phyloP scores from a whole-genome alignment of 2,113 vertebrate genomes.

The human region DNA sequence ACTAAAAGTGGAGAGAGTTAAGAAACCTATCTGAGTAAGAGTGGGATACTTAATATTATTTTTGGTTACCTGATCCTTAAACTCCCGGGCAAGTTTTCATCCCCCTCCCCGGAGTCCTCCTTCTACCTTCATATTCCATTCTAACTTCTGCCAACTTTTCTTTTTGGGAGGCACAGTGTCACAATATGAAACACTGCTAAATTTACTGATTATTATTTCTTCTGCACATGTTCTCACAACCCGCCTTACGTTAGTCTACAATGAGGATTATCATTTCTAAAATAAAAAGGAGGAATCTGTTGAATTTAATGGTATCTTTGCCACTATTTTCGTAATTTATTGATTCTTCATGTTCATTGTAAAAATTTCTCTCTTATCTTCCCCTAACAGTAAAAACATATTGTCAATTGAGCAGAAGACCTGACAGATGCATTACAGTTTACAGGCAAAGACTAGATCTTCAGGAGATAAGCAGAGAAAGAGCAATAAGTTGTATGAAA shows the following conservation, averaged over 20 bases:
- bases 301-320: background rate
- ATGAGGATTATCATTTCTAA: background rate
- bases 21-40: background rate
- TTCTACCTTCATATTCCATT: background rate
- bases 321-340: background rate
- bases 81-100: background rate
- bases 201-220: background rate
- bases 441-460: background rate
- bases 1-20: background rate
- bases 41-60: background rate
- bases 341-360: background rate
- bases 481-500: background rate
- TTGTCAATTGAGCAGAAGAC: background rate
- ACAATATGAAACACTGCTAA: background rate
- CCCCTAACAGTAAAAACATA: background rate
- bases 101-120: fast-evolving
- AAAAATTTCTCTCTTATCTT: background rate
- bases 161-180: background rate
- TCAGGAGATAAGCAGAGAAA: background rate
- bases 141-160: background rate
- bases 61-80: background rate
- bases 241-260: background rate
- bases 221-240: background rate
- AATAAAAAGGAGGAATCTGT: background rate
- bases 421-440: background rate